phyloP scores from a whole-genome alignment of 2,797 vertebrate species.

The Varecia variegata region DNA sequence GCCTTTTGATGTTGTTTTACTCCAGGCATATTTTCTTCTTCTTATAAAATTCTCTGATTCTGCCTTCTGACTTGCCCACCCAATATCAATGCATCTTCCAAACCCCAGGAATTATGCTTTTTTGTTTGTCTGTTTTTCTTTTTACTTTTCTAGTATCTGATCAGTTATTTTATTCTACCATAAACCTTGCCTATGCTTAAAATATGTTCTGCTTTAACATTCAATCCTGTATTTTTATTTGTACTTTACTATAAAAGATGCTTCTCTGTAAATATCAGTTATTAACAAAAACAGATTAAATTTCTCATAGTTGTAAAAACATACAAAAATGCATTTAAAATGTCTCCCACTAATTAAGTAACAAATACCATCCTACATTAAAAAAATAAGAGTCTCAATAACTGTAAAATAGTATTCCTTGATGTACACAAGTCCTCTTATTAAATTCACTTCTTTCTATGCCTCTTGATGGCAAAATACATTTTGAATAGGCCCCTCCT shows the following conservation, averaged over 20 bases:
- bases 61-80: not conserved
- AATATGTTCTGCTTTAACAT: not conserved
- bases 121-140: not conserved
- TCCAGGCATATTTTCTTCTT: not conserved
- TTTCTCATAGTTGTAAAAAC: not conserved
- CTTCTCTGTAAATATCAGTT: not conserved
- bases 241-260: not conserved
- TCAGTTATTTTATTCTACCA: not conserved
- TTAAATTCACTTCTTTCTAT: not conserved
- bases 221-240: not conserved
- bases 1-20: not conserved
- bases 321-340: not conserved
- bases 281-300: not conserved
- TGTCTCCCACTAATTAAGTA: not conserved
- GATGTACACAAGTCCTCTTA: not conserved
- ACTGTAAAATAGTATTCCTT: not conserved
- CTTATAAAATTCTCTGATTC: not conserved
- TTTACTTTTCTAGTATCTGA: not conserved
- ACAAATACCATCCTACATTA: not conserved
- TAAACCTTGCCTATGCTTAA: not conserved
- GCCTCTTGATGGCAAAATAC: not conserved
- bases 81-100: accelerated
- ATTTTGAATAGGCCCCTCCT: not conserved
- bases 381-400: not conserved
- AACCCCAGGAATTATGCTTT: accelerated